These are phyloP conservation scores for Sphinx pinastri DNA, from an alignment of 2,888 invertebrate species.

Conservation along the genomic window DNA sequence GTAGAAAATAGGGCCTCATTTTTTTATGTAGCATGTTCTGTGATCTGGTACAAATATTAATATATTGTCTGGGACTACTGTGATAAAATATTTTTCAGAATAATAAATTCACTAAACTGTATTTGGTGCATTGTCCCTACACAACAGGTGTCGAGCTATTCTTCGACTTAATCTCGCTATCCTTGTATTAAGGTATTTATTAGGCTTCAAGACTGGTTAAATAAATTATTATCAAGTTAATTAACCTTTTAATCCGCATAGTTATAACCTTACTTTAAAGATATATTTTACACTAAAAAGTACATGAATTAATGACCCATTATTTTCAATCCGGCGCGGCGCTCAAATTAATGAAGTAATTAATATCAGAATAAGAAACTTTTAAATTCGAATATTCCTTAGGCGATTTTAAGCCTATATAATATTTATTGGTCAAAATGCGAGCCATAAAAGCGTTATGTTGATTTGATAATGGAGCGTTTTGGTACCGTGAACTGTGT, in stretches of 20 bases:
- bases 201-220: not conserved
- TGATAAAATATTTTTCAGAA: not conserved
- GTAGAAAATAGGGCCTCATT: not conserved
- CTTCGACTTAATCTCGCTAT: no score
- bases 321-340: not conserved
- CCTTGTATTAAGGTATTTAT: not conserved
- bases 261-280: no score
- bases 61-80: not conserved
- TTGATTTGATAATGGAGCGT: slow-evolving; percentile 29
- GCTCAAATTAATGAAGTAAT: no score
- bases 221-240: not conserved
- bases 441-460: slow-evolving; percentile 22
- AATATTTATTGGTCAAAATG: slow-evolving; percentile 20
- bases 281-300: not conserved
- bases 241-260: no score
- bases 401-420: not conserved
- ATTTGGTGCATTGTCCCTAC: no score
- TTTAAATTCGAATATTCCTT: not conserved
- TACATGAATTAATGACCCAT: not conserved
- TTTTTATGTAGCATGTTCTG: not conserved
- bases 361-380: not conserved
- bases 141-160: no score
- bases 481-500: slow-evolving; percentile 28
- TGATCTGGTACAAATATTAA: not conserved
- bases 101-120: no score